Evolutionary conservation across 2,797 vertebrate genomes (phyloP).

Genomic region (Gymnocypris eckloni): DNA sequence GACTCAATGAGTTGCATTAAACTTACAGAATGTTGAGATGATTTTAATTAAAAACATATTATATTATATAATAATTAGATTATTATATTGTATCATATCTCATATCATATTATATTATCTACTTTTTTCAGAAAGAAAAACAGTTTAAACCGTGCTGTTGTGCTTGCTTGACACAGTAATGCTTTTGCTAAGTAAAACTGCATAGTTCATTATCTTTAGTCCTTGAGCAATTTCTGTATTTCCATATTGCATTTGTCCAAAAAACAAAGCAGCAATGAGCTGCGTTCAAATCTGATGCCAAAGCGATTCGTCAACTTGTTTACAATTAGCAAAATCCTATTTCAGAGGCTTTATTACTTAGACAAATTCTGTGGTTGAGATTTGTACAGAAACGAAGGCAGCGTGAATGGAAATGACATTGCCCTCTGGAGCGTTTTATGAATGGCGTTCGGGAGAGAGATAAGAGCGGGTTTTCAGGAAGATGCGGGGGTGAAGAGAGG

Average conservation of each 20-base stretch:
- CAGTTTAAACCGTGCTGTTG: not conserved
- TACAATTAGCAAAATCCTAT: slow-evolving; percentile 83
- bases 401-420: slow-evolving; percentile 74
- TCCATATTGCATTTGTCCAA: not conserved
- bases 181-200: not conserved
- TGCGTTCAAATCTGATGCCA: slow-evolving; percentile 9
- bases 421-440: slow-evolving; percentile 77
- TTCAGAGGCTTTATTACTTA: slow-evolving; percentile 80
- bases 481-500: slow-evolving; percentile 42
- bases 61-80: too few species aligned
- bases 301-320: slow-evolving; percentile 58
- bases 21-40: not conserved
- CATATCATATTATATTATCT: not conserved
- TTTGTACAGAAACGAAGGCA: slow-evolving; percentile 76
- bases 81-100: too few species aligned
- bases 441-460: slow-evolving; percentile 75
- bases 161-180: not conserved
- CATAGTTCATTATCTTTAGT: slow-evolving; percentile 24
- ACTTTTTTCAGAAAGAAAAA: not conserved
- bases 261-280: not conserved
- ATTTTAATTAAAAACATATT: not conserved
- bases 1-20: not conserved
- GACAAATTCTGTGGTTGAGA: slow-evolving; percentile 79
- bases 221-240: slow-evolving; percentile 2
- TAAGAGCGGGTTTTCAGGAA: slow-evolving; percentile 59